Percentiles rank a stretch among this genome's conserved stretches.
phyloP scores from a whole-genome alignment of 1,140 invertebrate species.

The Papilio dardanus region DNA sequence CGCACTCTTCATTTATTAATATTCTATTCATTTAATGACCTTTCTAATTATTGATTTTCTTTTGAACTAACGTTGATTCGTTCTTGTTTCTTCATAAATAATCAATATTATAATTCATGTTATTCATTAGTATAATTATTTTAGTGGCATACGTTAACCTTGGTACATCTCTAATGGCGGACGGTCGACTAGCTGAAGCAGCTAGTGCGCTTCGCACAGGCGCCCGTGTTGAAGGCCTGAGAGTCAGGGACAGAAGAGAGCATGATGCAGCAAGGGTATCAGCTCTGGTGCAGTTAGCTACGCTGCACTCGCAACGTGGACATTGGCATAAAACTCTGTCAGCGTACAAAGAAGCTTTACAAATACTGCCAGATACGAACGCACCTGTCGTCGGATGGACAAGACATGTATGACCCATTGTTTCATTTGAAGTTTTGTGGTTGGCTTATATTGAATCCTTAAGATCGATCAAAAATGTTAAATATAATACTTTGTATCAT shows the following conservation, averaged over 20 bases:
- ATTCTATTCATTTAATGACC: background rate
- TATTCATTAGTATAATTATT: conserved; percentile 43
- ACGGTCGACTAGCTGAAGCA: conserved; percentile 92
- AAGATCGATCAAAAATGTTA: background rate
- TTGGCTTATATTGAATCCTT: background rate
- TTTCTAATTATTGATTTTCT: background rate
- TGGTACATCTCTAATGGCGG: conserved; percentile 92
- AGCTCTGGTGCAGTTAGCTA: conserved; percentile 94
- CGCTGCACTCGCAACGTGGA: conserved; percentile 94
- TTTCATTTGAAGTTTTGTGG: background rate
- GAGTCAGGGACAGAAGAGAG: conserved; percentile 93
- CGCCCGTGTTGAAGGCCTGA: conserved; percentile 91
- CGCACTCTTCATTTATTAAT: too few relatives aligned
- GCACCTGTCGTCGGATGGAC: conserved; percentile 73
- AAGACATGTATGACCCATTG: conserved; percentile 60
- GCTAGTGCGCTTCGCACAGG: conserved; percentile 91
- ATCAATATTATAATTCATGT: too few relatives aligned
- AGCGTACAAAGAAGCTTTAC: conserved; percentile 94
- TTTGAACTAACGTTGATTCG: too few relatives aligned
- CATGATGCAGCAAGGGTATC: conserved; percentile 96
- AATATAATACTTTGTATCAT: too few relatives aligned
- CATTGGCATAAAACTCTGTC: conserved; percentile 92
- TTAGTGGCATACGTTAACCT: conserved; percentile 97
- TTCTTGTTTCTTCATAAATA: too few relatives aligned
- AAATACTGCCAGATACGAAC: conserved; percentile 86